These are phyloP conservation scores for Heliothis subflexa DNA, from an alignment of 1,140 invertebrate species.

Conservation along the genomic window DNA sequence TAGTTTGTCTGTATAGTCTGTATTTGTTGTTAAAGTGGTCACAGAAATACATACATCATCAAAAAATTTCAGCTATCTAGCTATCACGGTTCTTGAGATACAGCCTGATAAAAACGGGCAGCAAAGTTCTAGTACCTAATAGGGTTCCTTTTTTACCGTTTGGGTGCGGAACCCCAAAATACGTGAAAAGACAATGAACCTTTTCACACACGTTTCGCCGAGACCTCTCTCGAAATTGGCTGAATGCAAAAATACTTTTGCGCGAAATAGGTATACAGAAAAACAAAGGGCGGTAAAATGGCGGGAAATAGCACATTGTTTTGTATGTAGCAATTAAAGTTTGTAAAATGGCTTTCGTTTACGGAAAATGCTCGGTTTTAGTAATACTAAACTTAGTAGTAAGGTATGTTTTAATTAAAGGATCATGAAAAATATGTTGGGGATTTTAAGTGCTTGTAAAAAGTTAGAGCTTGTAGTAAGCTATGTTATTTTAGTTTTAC, in stretches of 20 bases:
- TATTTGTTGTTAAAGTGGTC: too few species aligned
- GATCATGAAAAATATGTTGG: not conserved
- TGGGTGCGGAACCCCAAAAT: not conserved
- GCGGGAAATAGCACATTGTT: slow-evolving; percentile 26
- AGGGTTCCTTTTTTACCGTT: too few species aligned
- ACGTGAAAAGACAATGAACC: slow-evolving; percentile 39
- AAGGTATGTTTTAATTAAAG: slow-evolving; percentile 14
- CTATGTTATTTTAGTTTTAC: too few species aligned
- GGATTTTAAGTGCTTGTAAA: not conserved
- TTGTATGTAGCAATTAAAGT: slow-evolving; percentile 40
- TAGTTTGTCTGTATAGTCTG: too few species aligned
- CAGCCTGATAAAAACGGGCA: not conserved
- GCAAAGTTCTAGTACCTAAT: too few species aligned
- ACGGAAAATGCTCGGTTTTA: slow-evolving; percentile 20
- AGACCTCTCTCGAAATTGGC: slow-evolving; percentile 44
- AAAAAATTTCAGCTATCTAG: too few species aligned
- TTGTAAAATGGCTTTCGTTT: slow-evolving; percentile 31
- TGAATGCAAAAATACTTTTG: slow-evolving; percentile 46
- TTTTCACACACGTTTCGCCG: slow-evolving; percentile 35
- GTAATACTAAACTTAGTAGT: not conserved
- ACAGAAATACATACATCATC: too few species aligned
- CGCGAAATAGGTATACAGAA: slow-evolving; percentile 35
- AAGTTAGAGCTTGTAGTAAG: too few species aligned
- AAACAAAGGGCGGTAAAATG: slow-evolving; percentile 39
- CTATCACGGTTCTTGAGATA: too few species aligned